These are phyloP conservation scores for Morpho achilles DNA, from an alignment of 2,888 invertebrate species.

Conservation along the genomic window DNA sequence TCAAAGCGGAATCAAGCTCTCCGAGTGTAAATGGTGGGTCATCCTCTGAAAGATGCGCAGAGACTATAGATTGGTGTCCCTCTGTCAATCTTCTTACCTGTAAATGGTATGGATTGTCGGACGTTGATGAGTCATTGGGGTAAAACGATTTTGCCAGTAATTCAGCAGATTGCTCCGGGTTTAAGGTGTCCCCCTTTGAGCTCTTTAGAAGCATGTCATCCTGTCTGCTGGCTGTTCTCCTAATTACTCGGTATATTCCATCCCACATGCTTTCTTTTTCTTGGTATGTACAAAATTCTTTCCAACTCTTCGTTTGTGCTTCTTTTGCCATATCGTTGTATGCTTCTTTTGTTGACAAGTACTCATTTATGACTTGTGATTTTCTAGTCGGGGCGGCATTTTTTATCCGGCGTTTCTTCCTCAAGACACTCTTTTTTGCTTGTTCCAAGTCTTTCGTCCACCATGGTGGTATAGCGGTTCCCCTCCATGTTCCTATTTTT, in stretches of 20 bases:
- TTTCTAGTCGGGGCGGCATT: constrained; percentile 5
- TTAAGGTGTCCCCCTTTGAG: constrained; percentile 12
- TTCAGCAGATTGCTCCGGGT: constrained; percentile 4
- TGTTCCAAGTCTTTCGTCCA: neutral
- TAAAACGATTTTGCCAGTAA: constrained; percentile 27
- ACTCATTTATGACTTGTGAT: constrained; percentile 22
- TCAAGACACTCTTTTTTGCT: neutral
- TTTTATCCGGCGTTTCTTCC: constrained; percentile 13
- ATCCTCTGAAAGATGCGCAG: neutral
- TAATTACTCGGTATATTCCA: too few relatives aligned
- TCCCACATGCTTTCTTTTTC: too few relatives aligned
- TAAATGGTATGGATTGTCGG: constrained; percentile 8
- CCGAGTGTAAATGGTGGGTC: constrained; percentile 17
- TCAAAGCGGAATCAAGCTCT: constrained; percentile 14
- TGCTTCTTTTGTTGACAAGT: constrained; percentile 12
- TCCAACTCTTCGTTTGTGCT: constrained; percentile 19
- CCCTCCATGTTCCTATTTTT: neutral
- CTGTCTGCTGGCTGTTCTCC: constrained; percentile 1
- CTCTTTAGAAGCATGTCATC: constrained; percentile 15
- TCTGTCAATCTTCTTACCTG: neutral
- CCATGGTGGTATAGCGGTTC: neutral
- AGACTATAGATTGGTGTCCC: neutral
- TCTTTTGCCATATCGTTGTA: constrained; percentile 14
- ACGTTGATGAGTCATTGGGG: constrained; percentile 17
- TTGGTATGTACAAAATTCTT: constrained; percentile 1